Evolutionary conservation across 2,888 invertebrate genomes (phyloP).

Genomic region (Eupeodes latifasciatus): DNA sequence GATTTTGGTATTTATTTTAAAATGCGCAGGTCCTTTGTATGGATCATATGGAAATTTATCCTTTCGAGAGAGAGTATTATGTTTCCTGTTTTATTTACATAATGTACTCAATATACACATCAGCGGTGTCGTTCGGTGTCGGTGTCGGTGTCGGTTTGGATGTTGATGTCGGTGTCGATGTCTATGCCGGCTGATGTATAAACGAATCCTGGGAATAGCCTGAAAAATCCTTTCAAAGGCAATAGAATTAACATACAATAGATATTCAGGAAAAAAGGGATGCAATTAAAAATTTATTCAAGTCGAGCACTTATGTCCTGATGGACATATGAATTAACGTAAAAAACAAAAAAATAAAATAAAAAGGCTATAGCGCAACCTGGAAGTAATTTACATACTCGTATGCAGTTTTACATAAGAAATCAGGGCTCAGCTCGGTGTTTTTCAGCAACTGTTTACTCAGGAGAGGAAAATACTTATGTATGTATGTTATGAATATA

Average conservation of each 20-base stretch:
- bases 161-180: neutral
- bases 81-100: conserved; percentile 19
- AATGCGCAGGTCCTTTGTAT: conserved; percentile 53
- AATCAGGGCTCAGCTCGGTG: conserved; percentile 35
- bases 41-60: conserved; percentile 56
- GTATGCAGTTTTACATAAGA: conserved; percentile 35
- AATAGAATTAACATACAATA: neutral
- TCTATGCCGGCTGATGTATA: neutral
- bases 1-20: conserved; percentile 51
- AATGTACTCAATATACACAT: conserved; percentile 18
- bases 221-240: conserved; percentile 13
- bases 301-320: neutral
- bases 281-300: conserved; percentile 20
- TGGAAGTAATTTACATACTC: conserved; percentile 24
- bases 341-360: conserved; percentile 1
- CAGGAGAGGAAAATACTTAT: conserved; percentile 3
- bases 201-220: conserved; percentile 19
- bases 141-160: neutral
- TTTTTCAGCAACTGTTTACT: conserved; percentile 27
- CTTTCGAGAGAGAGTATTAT: conserved; percentile 11
- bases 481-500: neutral
- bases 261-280: neutral
- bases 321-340: conserved; percentile 3
- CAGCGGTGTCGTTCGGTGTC: neutral
- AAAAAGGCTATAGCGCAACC: neutral